These are phyloP conservation scores for Myotis brandtii DNA, from an alignment of 2,113 vertebrate species.

Conservation along the genomic window DNA sequence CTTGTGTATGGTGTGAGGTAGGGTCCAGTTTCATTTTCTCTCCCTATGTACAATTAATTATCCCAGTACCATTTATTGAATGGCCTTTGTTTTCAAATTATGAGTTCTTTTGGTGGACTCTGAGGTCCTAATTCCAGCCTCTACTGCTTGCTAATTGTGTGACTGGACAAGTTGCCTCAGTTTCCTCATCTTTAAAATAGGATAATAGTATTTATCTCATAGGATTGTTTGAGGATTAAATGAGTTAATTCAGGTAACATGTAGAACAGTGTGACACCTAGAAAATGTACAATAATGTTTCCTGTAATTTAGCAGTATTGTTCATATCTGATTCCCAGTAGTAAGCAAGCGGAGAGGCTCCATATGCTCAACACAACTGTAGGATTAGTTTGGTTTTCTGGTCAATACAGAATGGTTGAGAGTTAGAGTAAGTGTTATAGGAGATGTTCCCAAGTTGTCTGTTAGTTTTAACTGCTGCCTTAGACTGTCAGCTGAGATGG, in stretches of 20 bases:
- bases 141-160: slow-evolving; percentile 48
- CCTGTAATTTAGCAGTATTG: slow-evolving; percentile 32
- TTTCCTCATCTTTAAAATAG: slow-evolving; percentile 66
- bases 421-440: neutral
- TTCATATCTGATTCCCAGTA: slow-evolving; percentile 32
- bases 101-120: neutral
- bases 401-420: neutral
- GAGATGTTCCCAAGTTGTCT: neutral
- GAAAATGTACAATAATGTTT: slow-evolving; percentile 35
- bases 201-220: neutral
- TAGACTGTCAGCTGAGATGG: neutral
- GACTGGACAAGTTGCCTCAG: slow-evolving; percentile 17
- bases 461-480: slow-evolving; percentile 50
- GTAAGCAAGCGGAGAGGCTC: neutral
- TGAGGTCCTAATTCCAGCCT: slow-evolving; percentile 14
- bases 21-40: neutral
- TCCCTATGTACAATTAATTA: neutral
- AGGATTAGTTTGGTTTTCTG: slow-evolving; percentile 19
- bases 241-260: neutral
- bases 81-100: slow-evolving; percentile 28
- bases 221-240: slow-evolving; percentile 45
- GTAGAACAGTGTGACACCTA: slow-evolving; percentile 2
- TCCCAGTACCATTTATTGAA: slow-evolving; percentile 13
- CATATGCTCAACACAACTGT: neutral
- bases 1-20: neutral